Percentiles rank a stretch among this genome's conserved stretches.
Evolutionary conservation across 37 sponge, comb jelly and placozoan species (phyloP).

Genomic region (Halichondria panicea): DNA sequence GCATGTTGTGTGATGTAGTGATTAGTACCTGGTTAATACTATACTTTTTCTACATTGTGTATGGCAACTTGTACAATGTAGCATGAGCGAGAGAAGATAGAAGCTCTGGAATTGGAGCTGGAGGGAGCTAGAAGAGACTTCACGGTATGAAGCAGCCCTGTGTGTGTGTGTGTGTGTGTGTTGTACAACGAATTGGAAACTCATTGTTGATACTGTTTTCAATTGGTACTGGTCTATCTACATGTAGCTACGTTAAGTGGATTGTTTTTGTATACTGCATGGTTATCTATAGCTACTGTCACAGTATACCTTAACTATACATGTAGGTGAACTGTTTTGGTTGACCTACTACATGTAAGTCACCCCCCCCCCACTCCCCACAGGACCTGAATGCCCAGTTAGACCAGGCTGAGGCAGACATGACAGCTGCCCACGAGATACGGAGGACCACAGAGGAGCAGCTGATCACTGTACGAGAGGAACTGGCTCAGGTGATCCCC

Average conservation of each 20-base stretch:
- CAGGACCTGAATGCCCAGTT: slow-evolving; percentile 58
- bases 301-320: too few relatives aligned
- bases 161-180: too few relatives aligned
- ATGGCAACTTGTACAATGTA: background rate
- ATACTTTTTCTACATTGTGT: background rate
- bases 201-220: background rate
- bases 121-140: slow-evolving; percentile 67
- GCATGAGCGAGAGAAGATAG: slow-evolving; percentile 34
- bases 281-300: too few relatives aligned
- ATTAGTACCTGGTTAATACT: background rate
- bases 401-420: slow-evolving; percentile 34
- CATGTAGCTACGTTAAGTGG: background rate
- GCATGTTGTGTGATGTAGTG: background rate
- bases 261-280: background rate
- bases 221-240: background rate
- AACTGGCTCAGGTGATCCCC: slow-evolving; percentile 28
- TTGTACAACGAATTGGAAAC: background rate
- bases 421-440: background rate
- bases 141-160: too few relatives aligned
- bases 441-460: background rate
- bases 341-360: too few relatives aligned
- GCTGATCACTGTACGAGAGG: background rate
- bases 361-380: too few relatives aligned
- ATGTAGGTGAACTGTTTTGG: too few relatives aligned
- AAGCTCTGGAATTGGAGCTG: slow-evolving; percentile 55